Evolutionary conservation across 2,113 vertebrate genomes (phyloP), one percentile per base, ranked within the genome.

Genomic region (Oxyruncus cristatus): DNA sequence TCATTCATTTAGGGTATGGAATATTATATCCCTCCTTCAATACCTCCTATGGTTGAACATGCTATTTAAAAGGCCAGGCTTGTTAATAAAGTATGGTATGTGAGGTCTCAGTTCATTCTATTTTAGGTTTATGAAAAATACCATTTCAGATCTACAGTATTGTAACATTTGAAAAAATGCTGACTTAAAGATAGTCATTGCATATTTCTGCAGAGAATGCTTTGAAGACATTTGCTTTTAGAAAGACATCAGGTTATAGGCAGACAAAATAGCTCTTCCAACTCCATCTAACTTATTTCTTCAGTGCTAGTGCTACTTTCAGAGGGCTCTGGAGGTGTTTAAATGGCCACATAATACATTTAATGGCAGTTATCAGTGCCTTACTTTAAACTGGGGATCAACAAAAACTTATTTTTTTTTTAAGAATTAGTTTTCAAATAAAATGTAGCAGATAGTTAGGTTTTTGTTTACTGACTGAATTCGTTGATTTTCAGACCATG

Each of bases 161-260:
- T 80, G 33, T 89, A 93, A 74, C 52, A 89, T 82, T 91, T 89
- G 24, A 75, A 87, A 87, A 95, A 95, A 87, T 93, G 30, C 56
- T 92, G 65, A 78, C 55, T 85, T 92, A 74, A 86, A 79, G 63
- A 46, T 42, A 81, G 76, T 49, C 17, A 8, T 20, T 79, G 21
- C 49, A 23, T 78, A 61, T 78, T 95, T 94, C 66, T 89, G 26
- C n/a, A 68, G 23, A 88, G 68, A 86, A 67, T 79, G 41, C 39
- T 82, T 67, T 88, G 26, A 95, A 53, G n/a, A 89, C 32, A n/a
- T 79, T 72, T 79, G 5, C 41, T 73, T 85, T 95, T 85, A 56
- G 42, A 82, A 91, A 87, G 82, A 35, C 14, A 33, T 46, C 62
- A 75, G 14, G 4, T 53, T 82, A 91, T 78, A 75, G 33, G 33